Base-by-base conservation (phyloP, 2,113 vertebrate species). In the Gymnocephalus cernua region DNA sequence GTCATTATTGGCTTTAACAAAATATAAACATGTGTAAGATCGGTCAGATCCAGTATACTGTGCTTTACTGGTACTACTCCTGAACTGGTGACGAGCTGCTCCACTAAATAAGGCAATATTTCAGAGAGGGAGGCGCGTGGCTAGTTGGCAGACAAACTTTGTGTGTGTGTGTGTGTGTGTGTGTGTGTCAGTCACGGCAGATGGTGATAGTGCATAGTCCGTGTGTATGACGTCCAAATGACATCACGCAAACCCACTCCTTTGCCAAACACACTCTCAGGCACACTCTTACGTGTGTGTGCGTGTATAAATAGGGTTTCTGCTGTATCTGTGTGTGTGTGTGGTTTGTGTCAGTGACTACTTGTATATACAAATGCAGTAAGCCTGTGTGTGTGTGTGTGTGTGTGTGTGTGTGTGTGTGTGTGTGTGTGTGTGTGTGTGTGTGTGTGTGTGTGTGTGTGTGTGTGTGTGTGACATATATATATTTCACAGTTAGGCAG, bases 191-290 rank as follows among this genome's bases (percentile, higher is more conserved):
- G 9, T 82, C 19, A 29, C 73, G 87, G 69, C 93, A 94, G 92
- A 94, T 93, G 93, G 93, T 91, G 87, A 85, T 88, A 44, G 83
- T 82, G 84, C 74, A 77, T 91, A 88, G 73, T 89, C 77, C 61
- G 86, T 83, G 76, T 80, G 68, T 82, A 15, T 91, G 90, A 91
- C 69, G 85, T 87, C 84, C 88, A 91, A 44, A 75, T 92, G 83
- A 94, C 90, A 87, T 88, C 89, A 88, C 53, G 9, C 65, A 68
- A 50, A 72, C 29, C 19, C 0, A 0, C 6, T 61, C 23, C 69
- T 76, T 73, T 82, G 84, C 85, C 85, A 88, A 87, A 89, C 73
- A 74, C 79, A 72, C 77, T 21, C 62, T 44, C 15, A 13, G 8
- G 15, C 61, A 41, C 75, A 61, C 27, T 57, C 41, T 19, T 56